Evolutionary conservation across 2,113 vertebrate species (phyloP).

Genomic region (Microcebus murinus): DNA sequence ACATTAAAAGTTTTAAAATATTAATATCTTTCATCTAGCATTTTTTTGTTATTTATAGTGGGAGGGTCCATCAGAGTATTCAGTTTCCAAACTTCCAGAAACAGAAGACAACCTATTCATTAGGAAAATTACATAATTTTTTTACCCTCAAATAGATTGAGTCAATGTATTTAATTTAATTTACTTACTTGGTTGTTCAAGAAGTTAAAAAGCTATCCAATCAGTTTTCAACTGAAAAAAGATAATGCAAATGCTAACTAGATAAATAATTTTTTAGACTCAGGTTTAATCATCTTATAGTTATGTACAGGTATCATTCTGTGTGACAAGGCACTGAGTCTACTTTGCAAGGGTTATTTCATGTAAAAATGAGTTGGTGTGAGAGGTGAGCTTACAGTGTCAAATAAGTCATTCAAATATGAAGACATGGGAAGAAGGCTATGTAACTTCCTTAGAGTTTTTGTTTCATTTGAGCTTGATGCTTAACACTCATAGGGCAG

Average conservation of each 20-base stretch:
- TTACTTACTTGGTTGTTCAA: slow-evolving; percentile 20
- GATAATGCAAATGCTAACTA: background rate
- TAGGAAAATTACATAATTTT: slow-evolving; percentile 45
- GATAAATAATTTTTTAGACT: background rate
- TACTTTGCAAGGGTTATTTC: background rate
- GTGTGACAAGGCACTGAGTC: background rate
- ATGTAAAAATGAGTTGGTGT: background rate
- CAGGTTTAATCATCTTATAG: background rate
- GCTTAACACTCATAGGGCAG: background rate
- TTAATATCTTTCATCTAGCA: background rate
- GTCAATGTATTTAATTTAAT: slow-evolving; percentile 47
- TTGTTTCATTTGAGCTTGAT: background rate
- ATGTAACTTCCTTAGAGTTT: background rate
- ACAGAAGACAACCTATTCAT: slow-evolving; percentile 36
- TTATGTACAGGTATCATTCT: background rate
- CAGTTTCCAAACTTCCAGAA: background rate
- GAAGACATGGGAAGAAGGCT: background rate
- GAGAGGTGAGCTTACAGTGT: background rate
- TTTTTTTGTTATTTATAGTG: background rate
- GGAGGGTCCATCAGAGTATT: background rate
- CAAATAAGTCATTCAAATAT: background rate
- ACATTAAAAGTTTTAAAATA: background rate
- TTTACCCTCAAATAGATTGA: background rate
- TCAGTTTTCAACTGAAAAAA: slow-evolving; percentile 25
- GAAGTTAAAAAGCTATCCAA: background rate